Base-by-base conservation (phyloP, 64 coral and sea anemone genomes). In the Montipora foliosa region DNA sequence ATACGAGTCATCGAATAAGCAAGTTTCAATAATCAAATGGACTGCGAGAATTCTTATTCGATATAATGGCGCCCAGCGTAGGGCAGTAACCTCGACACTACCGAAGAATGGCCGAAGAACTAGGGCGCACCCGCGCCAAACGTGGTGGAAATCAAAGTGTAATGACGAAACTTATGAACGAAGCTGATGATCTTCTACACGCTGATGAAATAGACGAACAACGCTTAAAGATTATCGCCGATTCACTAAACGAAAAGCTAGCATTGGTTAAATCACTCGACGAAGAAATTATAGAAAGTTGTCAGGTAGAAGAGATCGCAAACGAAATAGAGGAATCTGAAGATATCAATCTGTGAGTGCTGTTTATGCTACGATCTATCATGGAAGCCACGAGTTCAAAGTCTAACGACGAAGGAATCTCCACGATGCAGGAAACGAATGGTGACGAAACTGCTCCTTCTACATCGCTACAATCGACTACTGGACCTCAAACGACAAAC, bases 251-350 rank as follows among this genome's bases (percentile, higher is more conserved):
- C 62, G 61, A 75, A 17, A 87, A 86, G 87, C 66, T 86, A 44
- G 84, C 61, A 14, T 48, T 90, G 37, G 81, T 95, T 14, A 94
- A 90, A 49, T 44, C 67, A 62, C 79, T 90, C 61, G 79, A 78
- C 71, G 53, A 90, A 83, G 78, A 90, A 59, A 49, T 94, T 69
- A 84, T 90, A 15, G 88, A 88, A 77, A 90, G 9, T 76, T 94
- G 87, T 75, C 25, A 64, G 50, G 80, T 85, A 6, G 79, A 77
- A 60, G 93, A 94, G 11, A 90, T 94, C 21, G 67, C 17, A 45
- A 14, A 73, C 20, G 60, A 90, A 49, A 87, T 90, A 60, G 80
- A 90, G 49, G 88, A 95, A 58, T 83, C 79, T 69, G 88, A 90
- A 59, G 79, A 83, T 66, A 82, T 95, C 50, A 74, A 90, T 50